Evolutionary conservation across 1,140 invertebrate species (phyloP).

Genomic region (Galleria mellonella): DNA sequence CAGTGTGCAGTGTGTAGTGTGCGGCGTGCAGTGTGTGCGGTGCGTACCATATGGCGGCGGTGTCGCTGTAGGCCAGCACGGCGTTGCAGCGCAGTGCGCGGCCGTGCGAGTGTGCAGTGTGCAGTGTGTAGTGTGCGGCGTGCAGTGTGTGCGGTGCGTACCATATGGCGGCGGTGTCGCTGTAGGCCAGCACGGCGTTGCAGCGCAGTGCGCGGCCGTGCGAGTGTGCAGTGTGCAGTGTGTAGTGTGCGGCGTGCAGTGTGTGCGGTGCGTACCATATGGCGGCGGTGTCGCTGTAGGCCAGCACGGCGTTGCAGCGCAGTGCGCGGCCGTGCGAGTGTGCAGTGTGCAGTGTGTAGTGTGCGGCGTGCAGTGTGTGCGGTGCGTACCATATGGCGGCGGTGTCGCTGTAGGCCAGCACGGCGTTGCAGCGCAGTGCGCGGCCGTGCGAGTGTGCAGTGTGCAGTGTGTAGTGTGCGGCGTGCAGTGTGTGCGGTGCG

Average conservation of each 20-base stretch:
- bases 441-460: constrained; percentile 18
- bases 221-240: constrained; percentile 88
- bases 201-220: constrained; percentile 94
- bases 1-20: no score
- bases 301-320: constrained; percentile 78
- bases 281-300: constrained; percentile 88
- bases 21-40: no score
- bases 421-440: constrained; percentile 65
- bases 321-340: constrained; percentile 95
- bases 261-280: no score
- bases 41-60: constrained; percentile 81
- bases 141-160: no score
- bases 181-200: constrained; percentile 95
- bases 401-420: no score
- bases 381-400: no score
- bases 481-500: no score
- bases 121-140: no score
- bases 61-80: constrained; percentile 93
- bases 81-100: constrained; percentile 94
- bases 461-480: no score
- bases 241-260: constrained; percentile 88
- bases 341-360: constrained; percentile 82
- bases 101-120: constrained; percentile 88
- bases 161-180: constrained; percentile 88
- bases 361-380: constrained; percentile 28